Evolutionary conservation across 2,797 vertebrate species (phyloP), one percentile per base, ranked within the genome.

Genomic region (Diplodus puntazzo): DNA sequence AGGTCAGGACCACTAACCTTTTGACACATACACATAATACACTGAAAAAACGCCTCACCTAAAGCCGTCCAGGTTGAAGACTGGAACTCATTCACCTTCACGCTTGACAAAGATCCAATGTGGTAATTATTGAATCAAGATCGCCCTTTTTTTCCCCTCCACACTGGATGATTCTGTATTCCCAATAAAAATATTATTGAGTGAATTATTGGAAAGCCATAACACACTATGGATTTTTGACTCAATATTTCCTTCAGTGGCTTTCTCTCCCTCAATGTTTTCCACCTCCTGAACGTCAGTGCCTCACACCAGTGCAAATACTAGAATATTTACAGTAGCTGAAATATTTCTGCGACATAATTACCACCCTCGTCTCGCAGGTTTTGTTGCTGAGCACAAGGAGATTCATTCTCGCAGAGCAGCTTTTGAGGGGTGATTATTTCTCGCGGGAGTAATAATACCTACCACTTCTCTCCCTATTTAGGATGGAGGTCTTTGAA

Each of bases 301-400:
- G 25, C 62, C 64, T 87, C 75, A 81, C 68, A 85, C 83, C 68
- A 82, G 67, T 43, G 63, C 70, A 63, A 63, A 91, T 78, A 74
- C 75, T 81, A 60, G 11, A 87, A 81, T 82, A 87, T 88, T 87
- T 80, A 87, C 42, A 79, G 78, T 64, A 75, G 77, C 70, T 71
- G 65, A 82, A 87, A 87, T 89, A 89, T 84, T 89, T 88, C 74
- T 79, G 48, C 80, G 87, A 84, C 81, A 89, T 89, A 83, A 91
- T 87, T 89, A 77, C 81, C 55, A 74, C 25, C 69, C 72, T 79
- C 80, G 76, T 79, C 80, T 82, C 79, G 84, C 72, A 76, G 67
- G 71, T 69, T 34, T 46, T 69, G 30, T 34, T 68, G 67, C 73
- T 21, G 63, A 85, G 67, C 61, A 61, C 79, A 65, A n/a, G 7